Conservation (phyloP, 2,113 vertebrate species). For the Odocoileus hemionus region DNA sequence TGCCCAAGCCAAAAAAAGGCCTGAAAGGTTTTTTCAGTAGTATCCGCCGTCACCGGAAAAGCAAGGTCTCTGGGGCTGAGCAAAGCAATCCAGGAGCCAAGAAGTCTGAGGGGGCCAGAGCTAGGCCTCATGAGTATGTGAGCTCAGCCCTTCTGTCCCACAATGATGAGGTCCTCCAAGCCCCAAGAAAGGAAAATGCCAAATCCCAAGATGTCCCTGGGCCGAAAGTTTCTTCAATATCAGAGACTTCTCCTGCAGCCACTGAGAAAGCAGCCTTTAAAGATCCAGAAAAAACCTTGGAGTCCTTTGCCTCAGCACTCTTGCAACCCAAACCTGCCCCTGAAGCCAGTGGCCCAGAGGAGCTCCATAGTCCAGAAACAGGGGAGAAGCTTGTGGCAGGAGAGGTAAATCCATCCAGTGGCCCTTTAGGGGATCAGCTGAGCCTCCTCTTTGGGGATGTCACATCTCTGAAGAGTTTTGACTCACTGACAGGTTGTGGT, state of each 20-base stretch:
- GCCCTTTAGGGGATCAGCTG: conserved; percentile 86
- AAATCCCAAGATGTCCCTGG: not conserved
- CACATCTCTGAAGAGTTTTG: conserved; percentile 96
- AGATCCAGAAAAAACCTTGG: not conserved
- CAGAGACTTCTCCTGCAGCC: conserved; percentile 26
- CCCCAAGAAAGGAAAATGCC: conserved; percentile 33
- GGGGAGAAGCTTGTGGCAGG: conserved; percentile 71
- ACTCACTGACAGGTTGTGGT: conserved; percentile 96
- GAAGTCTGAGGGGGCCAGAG: not conserved
- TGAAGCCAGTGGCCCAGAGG: conserved; percentile 67
- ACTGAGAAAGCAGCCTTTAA: not conserved
- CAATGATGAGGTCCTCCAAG: not conserved
- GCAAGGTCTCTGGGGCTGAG: conserved; percentile 82
- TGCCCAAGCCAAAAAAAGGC: conserved; percentile 88
- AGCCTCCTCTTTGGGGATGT: conserved; percentile 92
- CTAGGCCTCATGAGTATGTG: not conserved
- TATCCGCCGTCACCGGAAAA: conserved; percentile 91
- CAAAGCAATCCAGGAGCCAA: conserved; percentile 69
- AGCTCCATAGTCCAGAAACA: conserved; percentile 66
- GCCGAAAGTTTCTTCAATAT: not conserved
- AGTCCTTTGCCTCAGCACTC: not conserved
- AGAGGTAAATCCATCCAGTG: conserved; percentile 75
- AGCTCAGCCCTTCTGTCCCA: not conserved
- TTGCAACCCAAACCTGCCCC: conserved; percentile 65
- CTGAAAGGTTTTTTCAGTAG: conserved; percentile 93